Evolutionary conservation across 2,797 vertebrate genomes (phyloP).

Genomic region (Decapterus maruadsi): DNA sequence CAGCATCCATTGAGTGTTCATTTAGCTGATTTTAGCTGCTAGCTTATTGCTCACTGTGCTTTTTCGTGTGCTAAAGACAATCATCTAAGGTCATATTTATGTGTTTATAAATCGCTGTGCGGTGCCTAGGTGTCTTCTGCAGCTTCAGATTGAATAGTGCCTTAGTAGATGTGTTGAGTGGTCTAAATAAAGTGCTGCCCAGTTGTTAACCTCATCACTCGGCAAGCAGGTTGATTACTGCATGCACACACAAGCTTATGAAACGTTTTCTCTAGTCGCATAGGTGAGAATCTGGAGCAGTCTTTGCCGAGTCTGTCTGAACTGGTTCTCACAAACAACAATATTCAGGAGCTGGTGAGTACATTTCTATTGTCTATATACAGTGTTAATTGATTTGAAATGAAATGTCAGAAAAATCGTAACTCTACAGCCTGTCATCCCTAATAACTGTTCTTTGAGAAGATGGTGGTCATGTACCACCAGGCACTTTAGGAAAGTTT

Average conservation of each 20-base stretch:
- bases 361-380: background rate
- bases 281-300: conserved; percentile 94
- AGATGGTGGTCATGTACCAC: background rate
- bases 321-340: conserved; percentile 96
- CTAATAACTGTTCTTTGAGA: background rate
- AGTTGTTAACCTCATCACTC: background rate
- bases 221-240: background rate
- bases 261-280: conserved; percentile 84
- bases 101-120: too few relatives aligned
- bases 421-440: background rate
- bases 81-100: too few relatives aligned
- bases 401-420: background rate
- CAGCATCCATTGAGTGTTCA: background rate
- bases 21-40: background rate
- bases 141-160: too few relatives aligned
- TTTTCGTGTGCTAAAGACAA: too few relatives aligned
- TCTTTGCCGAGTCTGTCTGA: conserved; percentile 90
- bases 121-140: too few relatives aligned
- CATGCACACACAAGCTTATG: background rate
- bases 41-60: background rate
- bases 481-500: background rate
- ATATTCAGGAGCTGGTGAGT: conserved; percentile 96
- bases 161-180: background rate
- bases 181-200: background rate
- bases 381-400: background rate